Base-by-base conservation (phyloP, 1,140 invertebrate genomes). In the Babylonia areolata region DNA sequence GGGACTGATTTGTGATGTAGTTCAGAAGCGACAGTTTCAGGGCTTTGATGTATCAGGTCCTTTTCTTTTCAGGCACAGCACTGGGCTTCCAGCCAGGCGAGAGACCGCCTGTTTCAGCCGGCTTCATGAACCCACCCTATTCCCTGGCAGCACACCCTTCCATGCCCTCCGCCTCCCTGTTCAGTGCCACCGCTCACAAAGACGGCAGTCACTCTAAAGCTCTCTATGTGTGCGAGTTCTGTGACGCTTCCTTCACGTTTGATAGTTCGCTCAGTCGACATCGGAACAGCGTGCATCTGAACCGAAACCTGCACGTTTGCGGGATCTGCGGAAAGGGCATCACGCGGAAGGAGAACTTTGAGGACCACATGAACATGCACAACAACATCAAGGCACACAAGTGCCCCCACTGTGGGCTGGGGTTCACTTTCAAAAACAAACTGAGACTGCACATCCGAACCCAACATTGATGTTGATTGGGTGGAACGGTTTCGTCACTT, bases 351-450 rank as follows among this genome's bases (percentile, higher is more conserved):
- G 81, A 82, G 51, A 58, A 82, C 64, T 82, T 82, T 39, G 81
- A 69, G 33, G 81, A 69, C 20, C 81, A 82, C 64, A 82, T 82
- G 81, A 82, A 82, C 39, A 82, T 82, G 81, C 81, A 82, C 81
- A 82, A 69, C 64, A 69, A 69, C 51, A 82, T 82, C 54, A 82
- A 82, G 37, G 81, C 81, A 28, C 64, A 69, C 51, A 82, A 39
- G 51, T 82, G 81, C 39, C 81, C 81, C 31, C 37, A 58, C 11
- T 82, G 81, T 39, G 51, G 51, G 5, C 54, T 23, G 17, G 81
- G 35, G 31, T 82, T 82, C 64, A 82, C 51, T 33, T 82, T 69
- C 51, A 82, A 69, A 20, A 82, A 58, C 46, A 82, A 69, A n/a
- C 81, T 82, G n/a, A 64, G 81, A 20, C 28, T 35, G 64, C 81